Base-by-base conservation (phyloP, 2,113 vertebrate genomes). In the Thymallus thymallus region DNA sequence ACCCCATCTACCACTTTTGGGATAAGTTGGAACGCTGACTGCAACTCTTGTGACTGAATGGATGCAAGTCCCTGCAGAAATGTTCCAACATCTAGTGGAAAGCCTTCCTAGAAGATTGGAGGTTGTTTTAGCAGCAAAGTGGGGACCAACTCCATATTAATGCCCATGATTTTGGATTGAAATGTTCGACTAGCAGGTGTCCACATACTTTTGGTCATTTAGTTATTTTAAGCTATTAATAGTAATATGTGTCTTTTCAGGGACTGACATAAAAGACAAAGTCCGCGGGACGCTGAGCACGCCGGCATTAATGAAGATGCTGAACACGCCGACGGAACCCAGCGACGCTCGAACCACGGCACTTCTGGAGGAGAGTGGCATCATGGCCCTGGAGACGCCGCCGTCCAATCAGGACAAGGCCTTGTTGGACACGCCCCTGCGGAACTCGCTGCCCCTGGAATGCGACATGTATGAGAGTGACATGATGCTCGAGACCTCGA, bases 401-500 rank as follows among this genome's bases (percentile, higher is more conserved):
- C 88, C 94, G 70, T 89, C 90, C 14, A 89, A 91, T 69, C 83
- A 90, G 56, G 94, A 94, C 78, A 98, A 97, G 88, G 85, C 90
- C 80, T 91, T 92, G 61, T 88, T 94, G 30, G 96, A 97, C 73
- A 88, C 92, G 6, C 93, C 93, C 41, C 94, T 94, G 69, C 93
- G 93, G 1, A 83, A 95, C 74, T 95, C 96, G 77, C 92, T 98
- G 80, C 92, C 95, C 0, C 93, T 98, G 76, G 98, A 99, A 89
- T 98, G 96, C 23, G 96, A 98, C 88, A 97, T 98, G 96, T 97
- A 96, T 14, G 97, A 99, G 91, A 98, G 94, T 64, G 97, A 99
- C 83, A 95, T 99, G 94, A 98, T 98, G 95, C 87, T 99, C 83
- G 96, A 98, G 90, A 97, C 96, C 0, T 93, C 95, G 4, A 94